Percentiles rank a stretch among this genome's conserved stretches.
Evolutionary conservation across 2,113 vertebrate species (phyloP).

Genomic region (Picathartes gymnocephalus): DNA sequence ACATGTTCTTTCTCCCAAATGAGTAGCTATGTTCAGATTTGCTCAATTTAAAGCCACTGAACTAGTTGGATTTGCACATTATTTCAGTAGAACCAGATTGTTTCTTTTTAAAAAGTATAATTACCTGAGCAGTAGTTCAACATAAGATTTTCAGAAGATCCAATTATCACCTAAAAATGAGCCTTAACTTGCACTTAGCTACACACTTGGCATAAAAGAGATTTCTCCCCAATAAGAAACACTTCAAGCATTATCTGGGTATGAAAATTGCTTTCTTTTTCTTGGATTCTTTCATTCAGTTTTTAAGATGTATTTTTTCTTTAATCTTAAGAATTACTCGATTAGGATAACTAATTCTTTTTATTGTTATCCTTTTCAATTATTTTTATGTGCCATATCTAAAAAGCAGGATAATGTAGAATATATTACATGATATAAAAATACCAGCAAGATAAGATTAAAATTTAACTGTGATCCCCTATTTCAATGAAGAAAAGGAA

Average conservation of each 20-base stretch:
- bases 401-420: background rate
- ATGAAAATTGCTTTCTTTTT: background rate
- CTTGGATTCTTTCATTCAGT: background rate
- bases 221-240: background rate
- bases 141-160: background rate
- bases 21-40: background rate
- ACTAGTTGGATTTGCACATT: background rate
- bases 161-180: background rate
- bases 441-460: background rate
- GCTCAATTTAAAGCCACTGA: background rate
- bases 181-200: background rate
- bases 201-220: background rate
- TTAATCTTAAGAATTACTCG: background rate
- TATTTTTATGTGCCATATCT: background rate
- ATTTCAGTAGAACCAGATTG: background rate
- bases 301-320: background rate
- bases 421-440: background rate
- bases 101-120: background rate
- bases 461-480: background rate
- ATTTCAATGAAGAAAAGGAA: background rate
- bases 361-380: background rate
- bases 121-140: background rate
- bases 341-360: background rate
- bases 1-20: background rate
- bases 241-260: background rate